Evolutionary conservation across 2,113 vertebrate genomes (phyloP).

Genomic region (Ceratotherium simum): DNA sequence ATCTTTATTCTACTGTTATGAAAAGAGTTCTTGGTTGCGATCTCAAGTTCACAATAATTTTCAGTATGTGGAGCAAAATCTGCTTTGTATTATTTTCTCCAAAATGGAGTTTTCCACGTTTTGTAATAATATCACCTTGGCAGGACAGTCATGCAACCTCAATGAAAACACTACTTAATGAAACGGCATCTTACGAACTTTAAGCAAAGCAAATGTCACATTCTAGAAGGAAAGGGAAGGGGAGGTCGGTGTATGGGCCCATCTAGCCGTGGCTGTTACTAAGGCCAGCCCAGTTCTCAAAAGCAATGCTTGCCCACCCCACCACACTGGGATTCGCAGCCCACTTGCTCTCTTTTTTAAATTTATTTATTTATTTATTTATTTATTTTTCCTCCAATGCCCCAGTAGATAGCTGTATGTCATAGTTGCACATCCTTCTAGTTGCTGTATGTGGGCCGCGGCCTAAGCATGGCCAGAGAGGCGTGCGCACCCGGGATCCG

Average conservation of each 20-base stretch:
- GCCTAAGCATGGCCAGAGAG: no score
- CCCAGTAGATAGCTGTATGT: no score
- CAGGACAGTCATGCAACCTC: not conserved
- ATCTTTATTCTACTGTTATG: not conserved
- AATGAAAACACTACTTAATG: not conserved
- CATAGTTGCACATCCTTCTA: no score
- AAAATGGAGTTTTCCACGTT: not conserved
- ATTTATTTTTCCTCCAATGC: no score
- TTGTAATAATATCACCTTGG: not conserved
- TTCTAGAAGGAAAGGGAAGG: not conserved
- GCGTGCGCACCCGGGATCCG: no score
- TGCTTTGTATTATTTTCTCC: slow-evolving; percentile 36
- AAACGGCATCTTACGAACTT: not conserved
- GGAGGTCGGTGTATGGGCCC: not conserved
- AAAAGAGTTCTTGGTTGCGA: not conserved
- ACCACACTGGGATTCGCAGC: not conserved
- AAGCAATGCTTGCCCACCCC: no score
- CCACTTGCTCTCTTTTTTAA: no score
- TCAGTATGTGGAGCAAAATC: not conserved
- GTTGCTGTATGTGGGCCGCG: no score
- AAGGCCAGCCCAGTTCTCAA: not conserved
- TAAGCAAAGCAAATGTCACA: not conserved
- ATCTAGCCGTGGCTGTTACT: rapidly evolving
- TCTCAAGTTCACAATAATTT: not conserved
- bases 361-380: no score